Evolutionary conservation across 2,113 vertebrate species (phyloP).

Genomic region (Antechinus flavipes): DNA sequence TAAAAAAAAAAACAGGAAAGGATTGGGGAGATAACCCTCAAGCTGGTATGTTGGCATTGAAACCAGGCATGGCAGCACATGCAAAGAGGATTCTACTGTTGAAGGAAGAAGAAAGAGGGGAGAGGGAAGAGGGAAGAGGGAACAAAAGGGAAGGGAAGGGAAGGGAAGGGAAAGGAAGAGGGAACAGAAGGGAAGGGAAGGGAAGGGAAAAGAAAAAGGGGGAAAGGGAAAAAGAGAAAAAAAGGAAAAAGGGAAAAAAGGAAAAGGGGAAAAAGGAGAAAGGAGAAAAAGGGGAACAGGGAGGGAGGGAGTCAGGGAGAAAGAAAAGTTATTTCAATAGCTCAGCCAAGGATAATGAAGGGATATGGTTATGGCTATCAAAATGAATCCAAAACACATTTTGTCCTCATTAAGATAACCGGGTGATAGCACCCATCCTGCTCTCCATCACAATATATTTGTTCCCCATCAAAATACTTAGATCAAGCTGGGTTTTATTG

Average conservation of each 20-base stretch:
- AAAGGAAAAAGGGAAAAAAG: fast-evolving
- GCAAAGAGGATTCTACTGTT: not conserved
- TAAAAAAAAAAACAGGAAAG: not conserved
- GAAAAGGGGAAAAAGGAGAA: too few species aligned
- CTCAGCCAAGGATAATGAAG: not conserved
- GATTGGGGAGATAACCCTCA: not conserved
- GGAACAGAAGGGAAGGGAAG: not conserved
- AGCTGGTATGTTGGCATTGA: not conserved
- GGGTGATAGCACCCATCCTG: not conserved
- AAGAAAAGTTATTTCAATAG: not conserved
- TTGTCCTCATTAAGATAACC: not conserved
- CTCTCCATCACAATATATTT: not conserved
- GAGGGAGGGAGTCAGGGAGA: too few species aligned
- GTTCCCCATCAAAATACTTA: not conserved
- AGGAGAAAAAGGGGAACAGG: fast-evolving
- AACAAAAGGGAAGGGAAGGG: too few species aligned
- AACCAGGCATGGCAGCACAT: not conserved
- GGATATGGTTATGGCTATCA: not conserved
- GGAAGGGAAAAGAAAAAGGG: not conserved
- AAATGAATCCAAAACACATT: not conserved
- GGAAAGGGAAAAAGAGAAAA: fast-evolving
- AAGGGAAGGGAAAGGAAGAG: too few species aligned
- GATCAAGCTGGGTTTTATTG: not conserved
- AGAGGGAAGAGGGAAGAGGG: too few species aligned
- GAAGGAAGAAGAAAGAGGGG: too few species aligned